Base-by-base conservation (phyloP, 2,797 vertebrate genomes). In the Anabacerthia variegaticeps region DNA sequence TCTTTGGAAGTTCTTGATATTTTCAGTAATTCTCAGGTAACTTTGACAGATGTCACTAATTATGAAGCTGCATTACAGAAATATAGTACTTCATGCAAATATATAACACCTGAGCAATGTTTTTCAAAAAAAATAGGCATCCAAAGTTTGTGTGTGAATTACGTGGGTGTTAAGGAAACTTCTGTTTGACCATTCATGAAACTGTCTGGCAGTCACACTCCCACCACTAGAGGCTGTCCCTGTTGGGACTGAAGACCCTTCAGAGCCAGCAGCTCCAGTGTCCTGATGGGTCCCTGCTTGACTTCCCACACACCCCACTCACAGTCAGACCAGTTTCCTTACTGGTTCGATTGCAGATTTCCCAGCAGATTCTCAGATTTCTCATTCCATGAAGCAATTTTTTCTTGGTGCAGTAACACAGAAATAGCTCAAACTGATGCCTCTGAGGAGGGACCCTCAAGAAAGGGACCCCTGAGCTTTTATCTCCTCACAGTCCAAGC, bases 361-460 rank as follows among this genome's bases (percentile, higher is more conserved):
- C 21, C n/a, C 51, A 30, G n/a, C 44, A 43, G 20, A 51, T 14
- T 34, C 43, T 56, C 16, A 5, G 48, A 9, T 44, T 20, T 44
- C 49, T 56, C 49, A 10, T 59, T 77, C 65, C 24, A 11, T 39
- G 11, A 51, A 77, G 28, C 24, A 44, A 8, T 52, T 77, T 39
- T 44, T 58, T 51, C 21, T 6, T 27, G 10, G 21, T 44, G 24
- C 24, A 27, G 24, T 83, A 19, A 63, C 51, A 51, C n/a, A 71
- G 65, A 34, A 63, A 26, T 20, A 30, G 27, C 43, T 69, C 0
- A 1, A 58, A 51, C 23, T 56, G 28, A 24, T 56, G 37, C 43
- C 8, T 44, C n/a, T 0, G 0, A 56, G 37, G 36, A 44, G 19
- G 20, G 37, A 36, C 8, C 10, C 23, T 16, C 19, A 49, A 0